Conservation (phyloP, 2,888 invertebrate genomes). For the Papilio demoleus region DNA sequence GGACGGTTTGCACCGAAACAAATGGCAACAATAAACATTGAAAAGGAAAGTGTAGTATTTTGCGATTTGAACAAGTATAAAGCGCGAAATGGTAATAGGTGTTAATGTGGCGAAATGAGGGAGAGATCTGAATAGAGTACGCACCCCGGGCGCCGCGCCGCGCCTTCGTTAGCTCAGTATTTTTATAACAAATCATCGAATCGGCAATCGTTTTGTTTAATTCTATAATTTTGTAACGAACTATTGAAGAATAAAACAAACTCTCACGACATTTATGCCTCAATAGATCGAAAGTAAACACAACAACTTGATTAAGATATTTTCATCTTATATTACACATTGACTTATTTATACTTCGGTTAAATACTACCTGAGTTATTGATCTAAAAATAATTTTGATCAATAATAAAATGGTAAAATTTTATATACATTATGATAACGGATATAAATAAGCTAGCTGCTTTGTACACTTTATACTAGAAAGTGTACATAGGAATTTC, state of each 20-base stretch:
- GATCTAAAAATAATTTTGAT: too few species aligned
- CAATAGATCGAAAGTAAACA: conserved; percentile 2
- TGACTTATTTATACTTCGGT: background rate
- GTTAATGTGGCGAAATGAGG: conserved; percentile 76
- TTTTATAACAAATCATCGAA: conserved; percentile 78
- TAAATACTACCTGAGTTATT: too few species aligned
- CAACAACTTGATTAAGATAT: background rate
- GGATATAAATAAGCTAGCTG: too few species aligned
- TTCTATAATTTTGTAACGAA: conserved; percentile 61
- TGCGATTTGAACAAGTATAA: conserved; percentile 71
- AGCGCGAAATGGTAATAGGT: conserved; percentile 71
- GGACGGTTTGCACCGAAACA: conserved; percentile 81
- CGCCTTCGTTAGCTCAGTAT: conserved; percentile 52
- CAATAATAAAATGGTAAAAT: too few species aligned
- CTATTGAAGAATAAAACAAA: conserved; percentile 46
- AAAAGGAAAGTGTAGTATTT: conserved; percentile 81
- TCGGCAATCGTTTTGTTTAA: conserved; percentile 71
- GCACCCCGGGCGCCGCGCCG: conserved; percentile 54
- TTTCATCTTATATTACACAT: background rate
- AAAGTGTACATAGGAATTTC: too few species aligned
- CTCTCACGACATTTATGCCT: conserved; percentile 5
- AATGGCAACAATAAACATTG: conserved; percentile 82
- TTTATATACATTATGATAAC: too few species aligned
- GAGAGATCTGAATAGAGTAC: conserved; percentile 66
- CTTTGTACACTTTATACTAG: too few species aligned